A percentile compares a stretch with the other conserved stretches of the same genome.
phyloP scores from a whole-genome alignment of 2,113 vertebrate genomes.

The Thinocorus orbignyianus region DNA sequence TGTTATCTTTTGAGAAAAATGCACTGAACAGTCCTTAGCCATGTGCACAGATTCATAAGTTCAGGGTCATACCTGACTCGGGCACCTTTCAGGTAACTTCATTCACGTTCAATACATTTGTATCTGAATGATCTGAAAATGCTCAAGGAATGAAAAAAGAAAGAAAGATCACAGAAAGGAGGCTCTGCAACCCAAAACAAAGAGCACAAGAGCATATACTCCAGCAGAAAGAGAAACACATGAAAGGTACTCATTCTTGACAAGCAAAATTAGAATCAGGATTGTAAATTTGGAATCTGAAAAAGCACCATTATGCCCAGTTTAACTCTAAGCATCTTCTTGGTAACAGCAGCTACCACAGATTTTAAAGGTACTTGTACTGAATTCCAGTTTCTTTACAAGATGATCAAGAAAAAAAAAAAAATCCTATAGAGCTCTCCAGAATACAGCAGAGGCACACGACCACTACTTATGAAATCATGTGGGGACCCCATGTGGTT shows the following conservation, averaged over 20 bases:
- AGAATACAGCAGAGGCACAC: not conserved
- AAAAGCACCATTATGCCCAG: not conserved
- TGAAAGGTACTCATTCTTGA: not conserved
- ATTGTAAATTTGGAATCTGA: not conserved
- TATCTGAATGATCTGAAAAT: not conserved
- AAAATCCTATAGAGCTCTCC: accelerated
- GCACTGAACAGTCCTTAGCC: not conserved
- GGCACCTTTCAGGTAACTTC: not conserved
- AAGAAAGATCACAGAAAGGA: not conserved
- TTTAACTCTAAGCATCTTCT: not conserved
- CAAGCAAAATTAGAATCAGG: not conserved
- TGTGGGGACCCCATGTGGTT: not conserved
- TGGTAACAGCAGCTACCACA: not conserved
- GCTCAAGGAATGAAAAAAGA: not conserved
- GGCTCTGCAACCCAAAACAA: not conserved
- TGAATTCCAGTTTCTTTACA: not conserved
- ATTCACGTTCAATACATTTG: not conserved
- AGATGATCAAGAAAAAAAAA: not conserved
- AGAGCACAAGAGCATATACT: not conserved
- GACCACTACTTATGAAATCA: not conserved
- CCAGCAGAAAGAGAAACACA: not conserved
- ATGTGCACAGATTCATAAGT: not conserved
- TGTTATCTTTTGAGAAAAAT: not conserved
- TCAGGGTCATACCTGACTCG: not conserved
- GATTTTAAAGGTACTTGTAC: not conserved